A percentile compares a stretch with the other conserved stretches of the same genome.
These are phyloP conservation scores for Lasaia peninsularis DNA, from an alignment of 1,140 invertebrate species.

Conservation along the genomic window DNA sequence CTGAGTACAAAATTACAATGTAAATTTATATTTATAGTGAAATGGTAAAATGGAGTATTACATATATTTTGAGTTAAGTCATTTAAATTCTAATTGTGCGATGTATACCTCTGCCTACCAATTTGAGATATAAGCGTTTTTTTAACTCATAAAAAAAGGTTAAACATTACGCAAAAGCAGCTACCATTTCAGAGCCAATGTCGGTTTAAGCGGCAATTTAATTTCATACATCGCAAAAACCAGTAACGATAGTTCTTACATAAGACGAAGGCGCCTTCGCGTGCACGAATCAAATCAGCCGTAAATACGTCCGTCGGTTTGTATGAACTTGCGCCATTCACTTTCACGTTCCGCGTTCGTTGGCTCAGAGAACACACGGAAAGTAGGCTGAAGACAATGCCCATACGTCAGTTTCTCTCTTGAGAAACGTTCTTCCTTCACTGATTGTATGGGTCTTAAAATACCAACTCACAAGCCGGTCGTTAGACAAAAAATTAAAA, in stretches of 20 bases:
- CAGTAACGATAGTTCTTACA: constrained; percentile 15
- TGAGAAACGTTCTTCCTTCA: constrained; percentile 50
- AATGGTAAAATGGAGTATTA: too few relatives aligned
- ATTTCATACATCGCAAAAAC: constrained; percentile 2
- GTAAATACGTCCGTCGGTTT: constrained; percentile 52
- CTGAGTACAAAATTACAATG: too few relatives aligned
- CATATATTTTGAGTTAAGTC: too few relatives aligned
- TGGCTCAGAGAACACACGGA: constrained; percentile 44
- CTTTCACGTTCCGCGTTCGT: constrained; percentile 55
- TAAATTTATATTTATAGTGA: too few relatives aligned
- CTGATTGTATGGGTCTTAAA: constrained; percentile 31
- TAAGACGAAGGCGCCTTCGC: constrained; percentile 30
- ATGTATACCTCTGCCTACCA: too few relatives aligned
- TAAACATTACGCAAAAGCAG: background rate
- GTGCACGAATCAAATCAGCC: constrained; percentile 53
- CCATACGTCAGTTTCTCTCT: constrained; percentile 61
- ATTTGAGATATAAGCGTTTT: too few relatives aligned
- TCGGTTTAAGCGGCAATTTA: background rate
- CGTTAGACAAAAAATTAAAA: background rate
- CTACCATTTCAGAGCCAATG: background rate
- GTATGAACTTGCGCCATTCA: constrained; percentile 60
- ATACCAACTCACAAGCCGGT: background rate
- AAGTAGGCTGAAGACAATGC: constrained; percentile 71
- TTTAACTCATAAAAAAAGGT: too few relatives aligned
- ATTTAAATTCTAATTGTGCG: too few relatives aligned